These are phyloP conservation scores for Eupithecia vulgata DNA, from an alignment of 2,888 invertebrate species.

Conservation along the genomic window DNA sequence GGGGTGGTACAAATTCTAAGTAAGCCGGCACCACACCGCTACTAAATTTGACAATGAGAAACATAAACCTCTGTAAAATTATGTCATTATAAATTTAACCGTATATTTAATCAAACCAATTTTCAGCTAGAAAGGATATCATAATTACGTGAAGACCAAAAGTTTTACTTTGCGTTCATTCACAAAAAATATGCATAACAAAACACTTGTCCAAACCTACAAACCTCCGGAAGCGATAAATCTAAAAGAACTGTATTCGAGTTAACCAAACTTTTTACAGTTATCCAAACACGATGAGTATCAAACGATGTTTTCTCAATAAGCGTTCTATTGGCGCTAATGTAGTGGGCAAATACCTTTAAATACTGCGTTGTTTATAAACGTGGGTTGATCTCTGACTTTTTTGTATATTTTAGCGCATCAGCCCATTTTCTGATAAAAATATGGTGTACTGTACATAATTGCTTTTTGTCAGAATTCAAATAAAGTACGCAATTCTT, in stretches of 20 bases:
- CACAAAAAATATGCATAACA: neutral
- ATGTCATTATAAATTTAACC: too few relatives aligned
- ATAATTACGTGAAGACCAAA: neutral
- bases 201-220: neutral
- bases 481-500: too few relatives aligned
- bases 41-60: too few relatives aligned
- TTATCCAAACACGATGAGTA: conserved; percentile 27
- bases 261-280: conserved; percentile 16
- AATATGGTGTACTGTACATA: too few relatives aligned
- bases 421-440: neutral
- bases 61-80: too few relatives aligned
- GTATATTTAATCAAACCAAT: neutral
- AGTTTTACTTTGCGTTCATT: neutral
- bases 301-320: conserved; percentile 31
- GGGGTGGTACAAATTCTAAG: too few relatives aligned
- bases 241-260: conserved; percentile 13
- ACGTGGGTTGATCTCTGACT: neutral
- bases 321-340: conserved; percentile 33
- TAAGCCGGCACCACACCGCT: too few relatives aligned
- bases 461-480: too few relatives aligned
- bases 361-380: conserved; percentile 13
- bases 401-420: neutral
- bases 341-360: conserved; percentile 37
- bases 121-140: neutral
- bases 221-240: conserved; percentile 25